These are phyloP conservation scores for Chloropsis hardwickii DNA, from an alignment of 2,113 vertebrate genomes.

Conservation along the genomic window DNA sequence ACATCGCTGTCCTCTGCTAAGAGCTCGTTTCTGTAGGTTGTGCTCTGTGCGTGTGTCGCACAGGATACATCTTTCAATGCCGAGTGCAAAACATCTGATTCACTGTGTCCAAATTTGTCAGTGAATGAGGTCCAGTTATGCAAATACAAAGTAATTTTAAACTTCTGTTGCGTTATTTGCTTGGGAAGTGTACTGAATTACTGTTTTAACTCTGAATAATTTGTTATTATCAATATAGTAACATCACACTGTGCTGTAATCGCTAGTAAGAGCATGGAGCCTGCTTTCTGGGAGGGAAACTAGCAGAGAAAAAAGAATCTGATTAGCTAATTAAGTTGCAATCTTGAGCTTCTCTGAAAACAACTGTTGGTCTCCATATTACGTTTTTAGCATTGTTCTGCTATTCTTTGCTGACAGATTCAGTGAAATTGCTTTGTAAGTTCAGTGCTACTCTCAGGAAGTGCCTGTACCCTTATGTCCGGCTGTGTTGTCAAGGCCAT, in stretches of 20 bases:
- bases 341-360: background rate
- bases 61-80: fast-evolving
- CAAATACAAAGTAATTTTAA: background rate
- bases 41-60: background rate
- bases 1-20: fast-evolving
- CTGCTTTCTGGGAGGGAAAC: background rate
- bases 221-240: background rate
- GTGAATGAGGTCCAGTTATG: background rate
- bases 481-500: background rate
- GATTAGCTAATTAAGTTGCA: background rate
- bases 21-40: background rate
- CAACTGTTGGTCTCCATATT: background rate
- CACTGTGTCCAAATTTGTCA: background rate
- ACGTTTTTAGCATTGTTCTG: background rate
- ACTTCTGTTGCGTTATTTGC: background rate
- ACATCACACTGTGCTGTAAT: background rate
- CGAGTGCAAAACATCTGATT: background rate
- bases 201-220: background rate
- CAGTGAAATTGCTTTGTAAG: background rate
- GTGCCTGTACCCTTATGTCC: background rate
- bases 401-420: background rate
- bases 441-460: background rate
- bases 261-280: background rate
- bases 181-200: background rate
- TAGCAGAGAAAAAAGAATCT: background rate